These are phyloP conservation scores for Lutjanus erythropterus DNA, from an alignment of 2,113 vertebrate genomes.

Conservation along the genomic window DNA sequence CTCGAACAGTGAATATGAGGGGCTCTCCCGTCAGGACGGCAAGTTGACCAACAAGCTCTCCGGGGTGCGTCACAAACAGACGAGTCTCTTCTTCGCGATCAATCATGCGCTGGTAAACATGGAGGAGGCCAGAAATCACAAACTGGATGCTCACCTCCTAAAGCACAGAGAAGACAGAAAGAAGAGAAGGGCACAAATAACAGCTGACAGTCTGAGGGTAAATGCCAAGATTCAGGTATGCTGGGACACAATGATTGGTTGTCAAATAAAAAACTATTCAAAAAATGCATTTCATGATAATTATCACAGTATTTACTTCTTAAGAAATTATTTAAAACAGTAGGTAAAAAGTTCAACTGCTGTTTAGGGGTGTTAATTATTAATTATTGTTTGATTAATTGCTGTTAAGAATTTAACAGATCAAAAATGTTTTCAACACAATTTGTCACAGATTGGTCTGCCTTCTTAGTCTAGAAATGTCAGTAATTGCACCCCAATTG, in stretches of 20 bases:
- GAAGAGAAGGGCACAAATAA: background rate
- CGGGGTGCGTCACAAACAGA: slow-evolving; percentile 93
- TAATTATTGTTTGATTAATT: too few relatives aligned
- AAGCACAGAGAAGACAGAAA: background rate
- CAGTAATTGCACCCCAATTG: too few relatives aligned
- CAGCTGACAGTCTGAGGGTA: background rate
- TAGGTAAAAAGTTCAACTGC: too few relatives aligned
- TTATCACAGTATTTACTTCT: background rate
- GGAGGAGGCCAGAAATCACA: slow-evolving; percentile 93
- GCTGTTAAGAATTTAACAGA: too few relatives aligned
- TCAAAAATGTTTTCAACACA: too few relatives aligned
- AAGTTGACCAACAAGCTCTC: slow-evolving; percentile 95
- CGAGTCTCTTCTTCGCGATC: slow-evolving; percentile 92
- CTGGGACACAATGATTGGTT: background rate
- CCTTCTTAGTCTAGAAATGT: too few relatives aligned
- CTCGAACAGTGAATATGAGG: slow-evolving; percentile 94
- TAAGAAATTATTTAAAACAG: too few relatives aligned
- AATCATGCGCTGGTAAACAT: slow-evolving; percentile 94
- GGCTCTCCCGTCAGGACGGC: slow-evolving; percentile 96
- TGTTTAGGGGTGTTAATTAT: too few relatives aligned
- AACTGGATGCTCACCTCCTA: slow-evolving; percentile 95
- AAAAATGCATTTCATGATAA: background rate
- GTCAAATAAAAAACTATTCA: too few relatives aligned
- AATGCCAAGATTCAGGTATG: background rate
- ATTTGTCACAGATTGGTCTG: too few relatives aligned